A percentile compares a stretch with the other conserved stretches of the same genome.
Evolutionary conservation across 2,113 vertebrate species (phyloP).

Genomic region (Rhombomys opimus): DNA sequence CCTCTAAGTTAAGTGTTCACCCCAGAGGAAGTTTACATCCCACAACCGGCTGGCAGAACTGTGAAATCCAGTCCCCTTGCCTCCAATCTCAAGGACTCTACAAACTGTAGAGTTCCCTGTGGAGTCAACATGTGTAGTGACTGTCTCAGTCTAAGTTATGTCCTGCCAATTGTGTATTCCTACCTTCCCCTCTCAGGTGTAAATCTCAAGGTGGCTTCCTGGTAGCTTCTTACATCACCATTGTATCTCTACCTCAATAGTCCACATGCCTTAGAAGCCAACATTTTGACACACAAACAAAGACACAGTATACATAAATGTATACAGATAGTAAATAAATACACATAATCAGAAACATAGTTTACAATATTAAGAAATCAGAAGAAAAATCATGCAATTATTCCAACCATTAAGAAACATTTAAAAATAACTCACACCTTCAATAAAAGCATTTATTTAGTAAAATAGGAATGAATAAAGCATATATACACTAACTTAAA

Average conservation of each 20-base stretch:
- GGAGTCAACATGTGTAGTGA: not conserved
- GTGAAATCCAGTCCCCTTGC: not conserved
- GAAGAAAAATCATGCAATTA: not conserved
- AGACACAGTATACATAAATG: not conserved
- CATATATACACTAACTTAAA: not conserved
- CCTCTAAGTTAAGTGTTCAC: not conserved
- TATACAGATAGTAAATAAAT: not conserved
- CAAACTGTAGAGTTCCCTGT: not conserved
- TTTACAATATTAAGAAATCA: not conserved
- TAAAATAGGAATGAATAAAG: not conserved
- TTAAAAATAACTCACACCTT: not conserved
- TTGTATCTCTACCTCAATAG: not conserved
- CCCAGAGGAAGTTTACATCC: not conserved
- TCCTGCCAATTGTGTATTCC: not conserved
- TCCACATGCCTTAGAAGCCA: not conserved
- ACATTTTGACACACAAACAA: not conserved
- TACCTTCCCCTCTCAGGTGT: not conserved
- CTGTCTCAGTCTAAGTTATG: not conserved
- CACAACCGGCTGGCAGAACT: not conserved
- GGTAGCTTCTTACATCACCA: not conserved
- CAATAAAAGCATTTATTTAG: not conserved
- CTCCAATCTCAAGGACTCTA: not conserved
- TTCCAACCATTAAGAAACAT: not conserved
- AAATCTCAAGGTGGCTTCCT: not conserved
- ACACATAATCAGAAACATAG: not conserved